Evolutionary conservation across 2,113 vertebrate genomes (phyloP), one percentile per base, ranked within the genome.

Genomic region (Lophotis ruficrista): DNA sequence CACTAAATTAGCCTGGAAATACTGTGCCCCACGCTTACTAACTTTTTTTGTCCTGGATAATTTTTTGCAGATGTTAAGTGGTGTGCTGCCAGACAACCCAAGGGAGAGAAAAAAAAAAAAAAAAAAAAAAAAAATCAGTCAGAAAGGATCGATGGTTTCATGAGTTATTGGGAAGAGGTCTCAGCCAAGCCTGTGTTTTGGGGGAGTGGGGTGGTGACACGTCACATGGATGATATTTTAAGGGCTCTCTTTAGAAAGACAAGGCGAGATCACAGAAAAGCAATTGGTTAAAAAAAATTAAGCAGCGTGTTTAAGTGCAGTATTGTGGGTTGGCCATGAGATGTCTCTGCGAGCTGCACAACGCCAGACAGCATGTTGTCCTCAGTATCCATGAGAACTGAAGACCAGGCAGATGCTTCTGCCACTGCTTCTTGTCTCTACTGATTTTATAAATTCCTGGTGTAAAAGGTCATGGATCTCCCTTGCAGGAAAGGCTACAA

Each of bases 31-130:
- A 41, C 65, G 56, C 65, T 71, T 47, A 50, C 41, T 43, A 31
- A 7, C 2, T 21, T 23, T n/a, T n/a, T 25, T 2, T 1, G 2
- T 3, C 27, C 50, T 1, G 14, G n/a, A 23, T 57, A 56, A 58
- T n/a, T 58, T 66, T 81, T 84, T 68, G 33, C 60, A 72, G 84
- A 56, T 82, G 43, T 31, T 41, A 53, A 57, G 64, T 4, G 5
- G 12, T 51, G 12, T 15, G 51, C 11, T 65, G 57, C 48, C 90
- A 91, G 65, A 65, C 8, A 47, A 73, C 20, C 61, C 73, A 33
- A 45, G 47, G 45, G 11, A 14, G 35, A 30, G 10, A 43, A 24
- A 47, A 6, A 16, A 30, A 66, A 54, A 17, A 28, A 9, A 38
- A 33, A 14, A 5, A 24, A 43, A 15, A 12, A 43, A 25, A 47